Evolutionary conservation across 2,113 vertebrate genomes (phyloP).

Genomic region (Oxyruncus cristatus): DNA sequence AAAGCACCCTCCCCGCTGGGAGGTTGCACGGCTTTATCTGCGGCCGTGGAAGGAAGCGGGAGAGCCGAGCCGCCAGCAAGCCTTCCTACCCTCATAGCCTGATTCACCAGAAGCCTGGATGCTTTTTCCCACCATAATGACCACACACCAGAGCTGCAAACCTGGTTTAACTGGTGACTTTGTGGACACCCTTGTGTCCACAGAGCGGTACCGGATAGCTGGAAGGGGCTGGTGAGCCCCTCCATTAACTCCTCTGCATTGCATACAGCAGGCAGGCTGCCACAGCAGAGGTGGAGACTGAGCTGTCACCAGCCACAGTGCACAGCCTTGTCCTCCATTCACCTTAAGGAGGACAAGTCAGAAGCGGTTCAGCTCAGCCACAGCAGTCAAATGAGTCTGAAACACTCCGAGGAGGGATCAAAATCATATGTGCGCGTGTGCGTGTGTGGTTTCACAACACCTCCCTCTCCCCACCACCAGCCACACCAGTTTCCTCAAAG

Average conservation of each 20-base stretch:
- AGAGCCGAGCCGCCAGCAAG: background rate
- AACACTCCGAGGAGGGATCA: background rate
- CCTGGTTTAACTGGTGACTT: background rate
- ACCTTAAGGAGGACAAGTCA: background rate
- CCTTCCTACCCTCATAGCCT: background rate
- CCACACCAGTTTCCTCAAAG: constrained; percentile 51
- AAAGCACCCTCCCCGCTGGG: background rate
- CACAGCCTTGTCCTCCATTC: background rate
- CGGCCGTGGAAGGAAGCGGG: background rate
- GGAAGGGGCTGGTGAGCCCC: background rate
- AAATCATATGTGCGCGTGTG: background rate
- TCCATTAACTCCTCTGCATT: background rate
- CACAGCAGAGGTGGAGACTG: background rate
- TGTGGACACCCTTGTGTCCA: background rate
- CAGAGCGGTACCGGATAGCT: background rate
- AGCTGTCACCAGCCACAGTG: background rate
- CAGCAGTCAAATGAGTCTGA: background rate
- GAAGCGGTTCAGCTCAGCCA: background rate
- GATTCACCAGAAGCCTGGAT: background rate
- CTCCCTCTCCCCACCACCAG: background rate
- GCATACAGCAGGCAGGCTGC: background rate
- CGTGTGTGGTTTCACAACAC: constrained; percentile 26
- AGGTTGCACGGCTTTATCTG: background rate
- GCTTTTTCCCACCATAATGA: background rate
- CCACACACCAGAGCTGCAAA: background rate